Conservation (phyloP, 2,888 invertebrate genomes). For the Nephrotoma guestfalica region DNA sequence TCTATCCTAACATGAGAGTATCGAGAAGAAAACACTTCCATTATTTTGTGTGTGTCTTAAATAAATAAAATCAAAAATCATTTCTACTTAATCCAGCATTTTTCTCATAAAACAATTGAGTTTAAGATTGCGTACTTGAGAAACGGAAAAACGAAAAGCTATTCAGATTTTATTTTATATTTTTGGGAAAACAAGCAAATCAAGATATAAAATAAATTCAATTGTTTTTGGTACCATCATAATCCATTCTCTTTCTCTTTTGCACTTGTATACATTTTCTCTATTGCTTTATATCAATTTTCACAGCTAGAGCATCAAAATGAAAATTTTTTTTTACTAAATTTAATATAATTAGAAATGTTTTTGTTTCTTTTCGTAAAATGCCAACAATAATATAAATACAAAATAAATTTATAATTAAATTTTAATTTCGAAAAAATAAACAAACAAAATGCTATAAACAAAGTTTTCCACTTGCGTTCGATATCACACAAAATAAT, state of each 20-base stretch:
- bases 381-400: not conserved
- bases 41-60: not conserved
- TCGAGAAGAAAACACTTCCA: not conserved
- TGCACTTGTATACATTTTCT: not conserved
- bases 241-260: not conserved
- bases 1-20: no score
- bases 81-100: not conserved
- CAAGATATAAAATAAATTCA: not conserved
- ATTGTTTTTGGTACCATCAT: not conserved
- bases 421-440: not conserved
- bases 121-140: not conserved
- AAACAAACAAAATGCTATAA: not conserved
- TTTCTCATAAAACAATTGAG: not conserved
- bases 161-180: not conserved
- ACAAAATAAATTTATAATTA: not conserved
- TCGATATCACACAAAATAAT: not conserved
- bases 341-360: not conserved
- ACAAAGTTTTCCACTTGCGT: not conserved
- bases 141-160: not conserved
- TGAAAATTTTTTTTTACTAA: not conserved
- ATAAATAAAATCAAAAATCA: not conserved
- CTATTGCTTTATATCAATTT: not conserved
- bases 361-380: not conserved
- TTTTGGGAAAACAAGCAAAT: not conserved
- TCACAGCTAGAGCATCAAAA: not conserved